phyloP scores from a whole-genome alignment of 2,113 vertebrate genomes.

The Dipodomys ordii region DNA sequence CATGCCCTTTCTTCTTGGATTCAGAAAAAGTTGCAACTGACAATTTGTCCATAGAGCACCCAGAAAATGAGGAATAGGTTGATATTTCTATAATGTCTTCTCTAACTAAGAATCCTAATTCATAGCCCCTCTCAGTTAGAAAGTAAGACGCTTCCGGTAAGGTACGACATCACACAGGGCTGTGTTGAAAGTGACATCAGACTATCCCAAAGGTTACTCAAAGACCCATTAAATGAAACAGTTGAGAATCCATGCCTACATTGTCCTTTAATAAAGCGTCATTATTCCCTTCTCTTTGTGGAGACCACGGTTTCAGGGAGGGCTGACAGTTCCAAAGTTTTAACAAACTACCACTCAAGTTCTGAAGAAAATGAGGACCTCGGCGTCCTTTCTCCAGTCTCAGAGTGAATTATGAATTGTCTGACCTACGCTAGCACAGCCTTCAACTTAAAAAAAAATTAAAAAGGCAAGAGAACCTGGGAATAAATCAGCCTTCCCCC shows the following conservation, averaged over 20 bases:
- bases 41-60: neutral
- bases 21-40: neutral
- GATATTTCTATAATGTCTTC: neutral
- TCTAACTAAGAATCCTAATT: neutral
- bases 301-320: neutral
- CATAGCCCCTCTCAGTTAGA: neutral
- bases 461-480: conserved; percentile 58
- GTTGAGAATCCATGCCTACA: conserved; percentile 57
- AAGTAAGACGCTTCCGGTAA: conserved; percentile 28
- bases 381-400: conserved; percentile 1
- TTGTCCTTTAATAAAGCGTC: conserved; percentile 55
- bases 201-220: conserved; percentile 48
- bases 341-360: conserved; percentile 60
- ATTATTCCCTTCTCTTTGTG: conserved; percentile 63
- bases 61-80: neutral
- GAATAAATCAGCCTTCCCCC: conserved; percentile 75
- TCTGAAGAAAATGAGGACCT: conserved; percentile 40
- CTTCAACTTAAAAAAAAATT: conserved; percentile 71
- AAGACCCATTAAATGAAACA: neutral
- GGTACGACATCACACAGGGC: neutral
- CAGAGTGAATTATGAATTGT: conserved; percentile 70
- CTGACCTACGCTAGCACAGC: conserved; percentile 48
- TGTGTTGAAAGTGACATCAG: conserved; percentile 47
- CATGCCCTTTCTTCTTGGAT: neutral
- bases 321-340: conserved; percentile 51